Evolutionary conservation across 2,888 invertebrate genomes (phyloP).

Genomic region (Acrobeloides nanus): DNA sequence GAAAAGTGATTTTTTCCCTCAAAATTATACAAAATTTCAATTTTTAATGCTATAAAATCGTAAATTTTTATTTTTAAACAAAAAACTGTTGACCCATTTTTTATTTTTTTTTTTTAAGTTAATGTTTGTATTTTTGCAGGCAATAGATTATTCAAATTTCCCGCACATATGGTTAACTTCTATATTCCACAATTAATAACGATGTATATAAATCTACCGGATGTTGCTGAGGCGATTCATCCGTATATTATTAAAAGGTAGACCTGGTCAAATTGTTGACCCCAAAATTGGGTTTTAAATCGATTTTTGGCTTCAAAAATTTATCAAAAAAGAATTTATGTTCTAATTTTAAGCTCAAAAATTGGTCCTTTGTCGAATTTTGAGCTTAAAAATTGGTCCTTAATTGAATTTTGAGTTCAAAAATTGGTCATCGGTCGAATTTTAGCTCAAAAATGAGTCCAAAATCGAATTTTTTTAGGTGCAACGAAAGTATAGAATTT

Average conservation of each 20-base stretch:
- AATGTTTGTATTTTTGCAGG: slow-evolving; percentile 59
- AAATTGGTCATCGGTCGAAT: neutral
- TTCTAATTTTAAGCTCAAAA: neutral
- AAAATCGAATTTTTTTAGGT: slow-evolving; percentile 60
- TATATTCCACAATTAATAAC: slow-evolving; percentile 94
- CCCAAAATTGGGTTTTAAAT: neutral
- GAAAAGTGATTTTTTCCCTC: neutral
- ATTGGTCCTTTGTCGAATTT: too few species aligned
- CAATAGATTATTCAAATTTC: slow-evolving; percentile 91
- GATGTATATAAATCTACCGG: slow-evolving; percentile 96
- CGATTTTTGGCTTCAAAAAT: neutral
- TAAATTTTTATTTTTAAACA: neutral
- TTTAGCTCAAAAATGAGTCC: neutral
- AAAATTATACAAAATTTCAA: neutral
- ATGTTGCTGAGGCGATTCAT: slow-evolving; percentile 85
- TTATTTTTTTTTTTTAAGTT: neutral
- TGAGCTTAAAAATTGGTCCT: slow-evolving; percentile 68
- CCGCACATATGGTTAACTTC: slow-evolving; percentile 83
- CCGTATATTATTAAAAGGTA: slow-evolving; percentile 74
- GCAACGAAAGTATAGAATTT: slow-evolving; percentile 88
- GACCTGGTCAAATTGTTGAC: slow-evolving; percentile 32
- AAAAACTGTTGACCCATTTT: slow-evolving; percentile 2
- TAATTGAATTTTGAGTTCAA: neutral
- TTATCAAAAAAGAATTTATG: slow-evolving; percentile 1
- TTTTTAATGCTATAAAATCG: neutral